Base-by-base conservation (phyloP, 2,888 invertebrate species). In the Malthinus flaveolus region DNA sequence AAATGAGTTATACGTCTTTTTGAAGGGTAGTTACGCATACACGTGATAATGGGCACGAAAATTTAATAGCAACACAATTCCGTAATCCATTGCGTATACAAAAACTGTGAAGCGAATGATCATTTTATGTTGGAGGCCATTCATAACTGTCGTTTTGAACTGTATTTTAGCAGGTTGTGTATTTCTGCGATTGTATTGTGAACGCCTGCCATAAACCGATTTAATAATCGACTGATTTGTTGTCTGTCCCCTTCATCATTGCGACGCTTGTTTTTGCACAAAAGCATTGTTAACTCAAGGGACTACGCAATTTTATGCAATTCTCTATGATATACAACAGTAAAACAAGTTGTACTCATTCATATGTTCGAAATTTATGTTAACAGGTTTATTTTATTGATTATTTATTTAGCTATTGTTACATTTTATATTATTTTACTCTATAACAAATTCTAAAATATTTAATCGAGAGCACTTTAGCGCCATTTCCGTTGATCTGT, bases 41-140 rank as follows among this genome's bases (percentile, higher is more conserved):
- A 60, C 51, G 55, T 63, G 56, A 65, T 71, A 73, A 73, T 68
- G 67, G 67, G 66, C 71, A 72, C 71, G 71, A 74, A 75, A 75
- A 75, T 75, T 75, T 74, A 74, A 75, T 74, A 72, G 73, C 66
- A 62, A 67, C 66, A 71, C 72, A 73, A 73, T 73, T 70, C 72
- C 67, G 67, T 69, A 71, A 70, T 72, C 70, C 67, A 67, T 65
- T 62, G 65, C 58, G 59, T 23, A 23, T 62, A 66, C 68, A 73
- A 73, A 73, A 73, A 72, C 68, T 69, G 62, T 60, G 67, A 67
- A 71, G 68, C 69, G 73, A 73, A 73, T 73, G 74, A 73, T 73
- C 73, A 73, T 75, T 74, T 74, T 72, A 72, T 73, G 71, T 68
- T 65, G 64, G 23, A 23, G 66, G 66, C 68, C 70, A 70, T 70